phyloP scores from a whole-genome alignment of 2,113 vertebrate genomes.

The Platycercus adscitus region DNA sequence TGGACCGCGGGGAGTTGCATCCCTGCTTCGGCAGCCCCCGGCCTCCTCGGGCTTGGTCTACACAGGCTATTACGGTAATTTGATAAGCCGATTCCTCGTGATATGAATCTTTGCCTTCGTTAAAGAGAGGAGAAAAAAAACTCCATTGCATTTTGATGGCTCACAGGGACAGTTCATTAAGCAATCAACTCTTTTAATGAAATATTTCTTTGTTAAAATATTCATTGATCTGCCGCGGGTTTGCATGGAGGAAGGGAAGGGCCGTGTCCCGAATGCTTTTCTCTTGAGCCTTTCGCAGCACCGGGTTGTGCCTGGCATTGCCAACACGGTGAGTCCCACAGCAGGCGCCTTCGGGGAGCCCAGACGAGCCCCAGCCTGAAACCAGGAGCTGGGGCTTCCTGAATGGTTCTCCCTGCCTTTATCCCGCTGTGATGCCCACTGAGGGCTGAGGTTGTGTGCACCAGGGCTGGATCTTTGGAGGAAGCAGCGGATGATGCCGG shows the following conservation, averaged over 20 bases:
- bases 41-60: slow-evolving; percentile 60
- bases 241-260: slow-evolving; percentile 46
- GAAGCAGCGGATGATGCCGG: rapidly evolving
- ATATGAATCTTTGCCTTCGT: slow-evolving; percentile 71
- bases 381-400: neutral
- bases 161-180: slow-evolving; percentile 82
- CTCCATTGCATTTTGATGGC: slow-evolving; percentile 63
- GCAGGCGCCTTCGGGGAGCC: neutral
- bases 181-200: slow-evolving; percentile 81
- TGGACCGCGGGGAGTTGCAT: rapidly evolving
- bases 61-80: slow-evolving; percentile 77
- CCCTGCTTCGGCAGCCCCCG: neutral
- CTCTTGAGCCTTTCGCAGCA: neutral
- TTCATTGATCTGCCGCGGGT: slow-evolving; percentile 74
- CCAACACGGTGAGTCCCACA: neutral
- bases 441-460: neutral
- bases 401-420: no score
- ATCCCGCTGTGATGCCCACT: rapidly evolving
- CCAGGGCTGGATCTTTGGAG: neutral
- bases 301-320: neutral
- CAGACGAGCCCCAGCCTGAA: neutral
- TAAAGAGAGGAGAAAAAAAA: slow-evolving; percentile 36
- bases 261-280: slow-evolving; percentile 32
- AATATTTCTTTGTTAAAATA: slow-evolving; percentile 84
- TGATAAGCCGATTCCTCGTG: slow-evolving; percentile 67